Base-by-base conservation (phyloP, 2,797 vertebrate species). In the Setipinna tenuifilis region DNA sequence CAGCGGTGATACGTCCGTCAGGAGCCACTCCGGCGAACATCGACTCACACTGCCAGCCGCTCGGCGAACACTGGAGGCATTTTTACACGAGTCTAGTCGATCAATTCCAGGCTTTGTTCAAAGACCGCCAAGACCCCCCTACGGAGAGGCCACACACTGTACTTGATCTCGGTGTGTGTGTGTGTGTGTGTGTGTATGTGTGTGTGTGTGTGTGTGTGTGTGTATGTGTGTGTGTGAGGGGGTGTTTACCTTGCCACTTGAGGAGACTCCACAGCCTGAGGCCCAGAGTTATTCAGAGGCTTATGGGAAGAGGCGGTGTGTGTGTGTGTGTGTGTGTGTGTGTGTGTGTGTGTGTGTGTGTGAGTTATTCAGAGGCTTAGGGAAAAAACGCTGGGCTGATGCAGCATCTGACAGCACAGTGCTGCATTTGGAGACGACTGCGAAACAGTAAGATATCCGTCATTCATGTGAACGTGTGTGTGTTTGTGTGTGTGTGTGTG, bases 21-120 rank as follows among this genome's bases (percentile, higher is more conserved):
- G 65, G 28, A 41, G 14, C 16, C 5, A 31, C 28, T 14, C 25
- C 16, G 6, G 12, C 62, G 12, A 65, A 25, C 10, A 28, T 23
- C 62, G 25, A 25, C n/a, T 65, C 62, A 25, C 25, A 31, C 65
- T 71, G 65, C 14, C 65, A 35, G 31, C 65, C 3, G 16, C 25
- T 71, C 65, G 31, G 28, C 28, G 25, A 71, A 31, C 35, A 71
- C 62, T 16, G 35, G 62, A 68, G 62, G 11, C 25, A 9, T 25
- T 21, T 17, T 58, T 23, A 3, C 21, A 82, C 80, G 54, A 62
- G 31, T 71, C 85, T 58, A 86, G 85, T 91, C 84, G 88, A 87
- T 92, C 90, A 92, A 89, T 90, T 81, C 83, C 81, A 50, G 85
- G 85, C 83, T 57, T 12, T 14, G 75, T 41, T 57, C 58, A 59